phyloP scores from a whole-genome alignment of 2,113 vertebrate genomes.

The Brachypodius melanocephalos region DNA sequence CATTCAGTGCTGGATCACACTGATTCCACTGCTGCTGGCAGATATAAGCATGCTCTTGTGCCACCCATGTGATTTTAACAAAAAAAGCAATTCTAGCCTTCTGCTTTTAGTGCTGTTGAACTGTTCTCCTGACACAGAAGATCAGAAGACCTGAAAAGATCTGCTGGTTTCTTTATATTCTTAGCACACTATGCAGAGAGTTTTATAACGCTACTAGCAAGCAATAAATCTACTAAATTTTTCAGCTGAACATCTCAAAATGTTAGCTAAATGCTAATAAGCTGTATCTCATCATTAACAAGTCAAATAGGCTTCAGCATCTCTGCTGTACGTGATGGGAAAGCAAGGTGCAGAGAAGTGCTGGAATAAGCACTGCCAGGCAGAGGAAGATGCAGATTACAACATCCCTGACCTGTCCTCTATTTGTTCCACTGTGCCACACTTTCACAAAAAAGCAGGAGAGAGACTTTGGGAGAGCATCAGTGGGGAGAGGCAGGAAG shows the following conservation, averaged over 20 bases:
- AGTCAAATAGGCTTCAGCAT: neutral
- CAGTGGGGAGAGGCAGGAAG: neutral
- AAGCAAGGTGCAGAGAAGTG: neutral
- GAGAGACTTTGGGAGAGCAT: neutral
- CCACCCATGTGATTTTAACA: neutral
- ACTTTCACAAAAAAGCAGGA: neutral
- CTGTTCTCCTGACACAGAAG: neutral
- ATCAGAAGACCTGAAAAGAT: neutral
- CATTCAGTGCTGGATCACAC: neutral
- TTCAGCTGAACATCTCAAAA: neutral
- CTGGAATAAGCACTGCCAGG: neutral
- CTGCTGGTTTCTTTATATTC: neutral
- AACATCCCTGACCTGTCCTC: neutral
- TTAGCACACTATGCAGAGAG: neutral
- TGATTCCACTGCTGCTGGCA: neutral
- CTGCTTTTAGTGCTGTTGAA: neutral
- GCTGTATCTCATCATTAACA: neutral
- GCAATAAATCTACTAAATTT: neutral
- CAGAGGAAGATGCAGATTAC: neutral
- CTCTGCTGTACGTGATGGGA: neutral
- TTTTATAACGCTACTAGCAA: neutral
- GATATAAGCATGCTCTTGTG: neutral
- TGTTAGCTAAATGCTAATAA: neutral
- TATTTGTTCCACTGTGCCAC: neutral
- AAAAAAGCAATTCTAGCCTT: neutral